Conservation (phyloP, 2,113 vertebrate genomes). For the Carassius carassius region DNA sequence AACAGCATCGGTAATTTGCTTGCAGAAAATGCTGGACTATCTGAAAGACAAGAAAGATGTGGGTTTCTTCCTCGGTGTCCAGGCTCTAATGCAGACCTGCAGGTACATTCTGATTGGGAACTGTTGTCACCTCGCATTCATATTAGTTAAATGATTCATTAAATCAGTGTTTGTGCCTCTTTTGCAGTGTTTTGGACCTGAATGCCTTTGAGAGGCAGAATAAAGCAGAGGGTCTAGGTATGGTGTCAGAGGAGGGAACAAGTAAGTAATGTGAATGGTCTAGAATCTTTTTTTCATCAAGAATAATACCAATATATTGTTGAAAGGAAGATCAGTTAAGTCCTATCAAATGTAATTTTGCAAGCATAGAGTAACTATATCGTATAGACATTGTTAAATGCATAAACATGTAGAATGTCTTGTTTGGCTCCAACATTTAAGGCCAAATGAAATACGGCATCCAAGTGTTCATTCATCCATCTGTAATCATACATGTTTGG, state of each 20-base stretch:
- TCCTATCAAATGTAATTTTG: neutral
- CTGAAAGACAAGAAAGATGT: constrained; percentile 93
- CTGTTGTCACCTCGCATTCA: no score
- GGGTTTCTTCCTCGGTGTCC: constrained; percentile 91
- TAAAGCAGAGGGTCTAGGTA: constrained; percentile 92
- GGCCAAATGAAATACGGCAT: neutral
- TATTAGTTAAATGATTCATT: neutral
- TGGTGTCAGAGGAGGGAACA: constrained; percentile 94
- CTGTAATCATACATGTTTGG: constrained; percentile 21
- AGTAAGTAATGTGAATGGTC: constrained; percentile 77
- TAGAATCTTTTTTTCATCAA: neutral
- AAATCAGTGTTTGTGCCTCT: neutral
- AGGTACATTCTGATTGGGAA: constrained; percentile 69
- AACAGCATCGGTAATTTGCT: neutral
- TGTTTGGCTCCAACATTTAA: neutral
- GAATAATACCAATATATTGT: neutral
- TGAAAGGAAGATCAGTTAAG: neutral
- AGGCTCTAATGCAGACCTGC: constrained; percentile 92
- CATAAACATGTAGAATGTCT: no score
- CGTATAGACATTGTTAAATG: no score
- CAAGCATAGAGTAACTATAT: neutral
- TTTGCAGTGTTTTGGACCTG: constrained; percentile 86
- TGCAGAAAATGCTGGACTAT: constrained; percentile 95
- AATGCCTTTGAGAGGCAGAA: constrained; percentile 97
- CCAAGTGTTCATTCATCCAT: constrained; percentile 26